Conservation (phyloP, 2,113 vertebrate species). For the Sula dactylatra region DNA sequence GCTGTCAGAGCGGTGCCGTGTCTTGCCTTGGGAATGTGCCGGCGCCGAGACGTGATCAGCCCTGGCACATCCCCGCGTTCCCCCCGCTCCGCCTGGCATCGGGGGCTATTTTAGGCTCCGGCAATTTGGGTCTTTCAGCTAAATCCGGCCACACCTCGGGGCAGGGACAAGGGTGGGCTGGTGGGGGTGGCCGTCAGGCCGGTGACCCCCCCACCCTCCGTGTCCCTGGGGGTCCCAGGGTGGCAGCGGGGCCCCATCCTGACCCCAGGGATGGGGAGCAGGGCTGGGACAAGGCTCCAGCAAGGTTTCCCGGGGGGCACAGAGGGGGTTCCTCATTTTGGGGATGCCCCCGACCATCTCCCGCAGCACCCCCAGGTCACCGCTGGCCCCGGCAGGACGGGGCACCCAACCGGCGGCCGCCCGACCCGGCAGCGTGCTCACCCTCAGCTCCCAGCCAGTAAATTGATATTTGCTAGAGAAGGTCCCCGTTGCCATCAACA, state of each 20-base stretch:
- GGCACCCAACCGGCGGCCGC: neutral
- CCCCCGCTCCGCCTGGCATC: neutral
- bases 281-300: neutral
- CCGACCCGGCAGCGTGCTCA: neutral
- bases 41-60: neutral
- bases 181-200: no score
- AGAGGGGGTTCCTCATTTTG: rapidly evolving
- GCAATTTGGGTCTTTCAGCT: neutral
- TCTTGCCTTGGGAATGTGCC: neutral
- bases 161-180: neutral
- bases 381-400: neutral
- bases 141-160: neutral
- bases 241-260: neutral
- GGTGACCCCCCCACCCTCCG: rapidly evolving
- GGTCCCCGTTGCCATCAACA: neutral
- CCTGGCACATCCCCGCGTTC: neutral
- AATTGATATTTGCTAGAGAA: neutral
- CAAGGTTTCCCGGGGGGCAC: rapidly evolving
- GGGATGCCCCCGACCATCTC: neutral
- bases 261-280: neutral
- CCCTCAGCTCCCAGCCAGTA: neutral
- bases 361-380: neutral
- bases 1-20: neutral
- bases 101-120: neutral
- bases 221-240: neutral